Base-by-base conservation (phyloP, 2,888 invertebrate genomes). In the Hecatera dysodea region DNA sequence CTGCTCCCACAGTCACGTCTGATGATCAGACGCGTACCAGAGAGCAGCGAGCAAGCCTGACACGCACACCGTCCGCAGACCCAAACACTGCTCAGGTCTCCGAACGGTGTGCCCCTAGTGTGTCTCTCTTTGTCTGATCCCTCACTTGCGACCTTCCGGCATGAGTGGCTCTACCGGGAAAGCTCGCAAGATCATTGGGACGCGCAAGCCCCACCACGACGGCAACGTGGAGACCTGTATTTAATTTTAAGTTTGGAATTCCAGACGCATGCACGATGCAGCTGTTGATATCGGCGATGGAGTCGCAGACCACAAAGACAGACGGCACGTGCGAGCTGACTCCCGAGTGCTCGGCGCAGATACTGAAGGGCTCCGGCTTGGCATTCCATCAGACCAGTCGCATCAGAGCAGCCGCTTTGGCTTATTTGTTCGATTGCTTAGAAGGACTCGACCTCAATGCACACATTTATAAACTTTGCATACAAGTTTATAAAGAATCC, bases 211-310 rank as follows among this genome's bases (percentile, higher is more conserved):
- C n/a, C n/a, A n/a, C n/a, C n/a, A n/a, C n/a, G n/a, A n/a, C n/a
- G n/a, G n/a, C n/a, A n/a, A n/a, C n/a, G n/a, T n/a, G n/a, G n/a
- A n/a, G n/a, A n/a, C n/a, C n/a, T n/a, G n/a, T n/a, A n/a, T n/a
- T n/a, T 66, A 60, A 78, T 71, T 75, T 80, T 60, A 75, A 78
- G 67, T 60, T 48, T 48, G 60, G 74, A 67, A 69, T 78, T 91
- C 53, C 88, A 95, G 96, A 96, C 86, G 95, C 95, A 19, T 96
- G 96, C 76, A 95, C 91, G 42, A 96, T 96, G 95, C 95, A 95
- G 84, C 79, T 96, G 63, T 86, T 96, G 59, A 92, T 95, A 90
- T 93, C 95, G 2, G 94, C 95, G 0, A 94, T 95, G 95, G 95
- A 96, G 80, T 83, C 91, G 1, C 95, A 95, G 70, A 94, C 93